These are phyloP conservation scores for Rhinoptilus africanus DNA, from an alignment of 2,113 vertebrate genomes.

Conservation along the genomic window DNA sequence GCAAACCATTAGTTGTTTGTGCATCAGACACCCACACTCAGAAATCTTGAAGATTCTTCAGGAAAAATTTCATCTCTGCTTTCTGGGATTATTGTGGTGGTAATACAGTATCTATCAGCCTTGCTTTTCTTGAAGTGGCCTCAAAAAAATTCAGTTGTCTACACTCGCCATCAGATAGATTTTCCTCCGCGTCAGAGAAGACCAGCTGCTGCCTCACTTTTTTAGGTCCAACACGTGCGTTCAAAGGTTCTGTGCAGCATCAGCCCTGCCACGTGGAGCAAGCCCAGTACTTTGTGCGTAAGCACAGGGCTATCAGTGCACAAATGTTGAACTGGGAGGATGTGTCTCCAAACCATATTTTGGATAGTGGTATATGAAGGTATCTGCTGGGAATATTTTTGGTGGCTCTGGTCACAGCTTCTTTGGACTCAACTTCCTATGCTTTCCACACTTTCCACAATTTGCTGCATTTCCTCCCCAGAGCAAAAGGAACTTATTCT, in stretches of 20 bases:
- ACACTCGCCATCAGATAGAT: not conserved
- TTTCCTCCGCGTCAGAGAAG: not conserved
- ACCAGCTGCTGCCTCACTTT: not conserved
- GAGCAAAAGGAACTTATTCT: not conserved
- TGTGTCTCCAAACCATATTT: not conserved
- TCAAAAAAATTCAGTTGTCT: not conserved
- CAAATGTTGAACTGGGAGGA: not conserved
- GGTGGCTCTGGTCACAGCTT: not conserved
- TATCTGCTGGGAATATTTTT: not conserved
- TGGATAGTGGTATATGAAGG: not conserved
- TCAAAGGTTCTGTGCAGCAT: not conserved
- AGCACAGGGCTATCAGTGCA: not conserved
- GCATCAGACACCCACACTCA: not conserved
- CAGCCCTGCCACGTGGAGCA: not conserved
- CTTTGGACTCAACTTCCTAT: not conserved
- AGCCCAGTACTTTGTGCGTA: not conserved
- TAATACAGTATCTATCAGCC: rapidly evolving
- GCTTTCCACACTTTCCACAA: not conserved
- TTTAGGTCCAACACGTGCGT: not conserved
- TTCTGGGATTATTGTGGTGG: not conserved
- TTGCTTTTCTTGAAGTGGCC: not conserved
- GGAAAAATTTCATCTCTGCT: not conserved
- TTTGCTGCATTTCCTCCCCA: not conserved
- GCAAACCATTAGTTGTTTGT: not conserved
- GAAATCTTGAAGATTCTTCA: not conserved